Base-by-base conservation (phyloP, 2,113 vertebrate genomes). In the Serinus canaria region DNA sequence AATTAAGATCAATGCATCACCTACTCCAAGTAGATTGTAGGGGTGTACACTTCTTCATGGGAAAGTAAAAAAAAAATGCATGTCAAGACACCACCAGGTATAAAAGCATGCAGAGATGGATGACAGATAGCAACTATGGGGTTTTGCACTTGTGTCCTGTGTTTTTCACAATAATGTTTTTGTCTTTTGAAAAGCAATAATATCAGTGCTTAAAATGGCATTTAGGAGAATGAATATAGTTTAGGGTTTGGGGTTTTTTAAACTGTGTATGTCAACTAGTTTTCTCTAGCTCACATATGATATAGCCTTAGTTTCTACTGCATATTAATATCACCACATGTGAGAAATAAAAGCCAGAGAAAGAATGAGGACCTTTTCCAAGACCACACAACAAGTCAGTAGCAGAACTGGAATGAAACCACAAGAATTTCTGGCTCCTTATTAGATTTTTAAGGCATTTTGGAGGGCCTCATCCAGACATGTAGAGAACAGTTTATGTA, bases 381-480 rank as follows among this genome's bases (percentile, higher is more conserved):
- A 89, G 96, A 95, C 96, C 96, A 96, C 96, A 96, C 95, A 96
- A 83, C 75, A 81, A 90, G 86, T 90, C 80, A 81, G 96, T 95
- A 94, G 96, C 92, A 94, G 95, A 93, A 93, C 52, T 81, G 56
- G 56, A 94, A 94, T 83, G 73, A 96, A 94, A 95, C 94, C 95
- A 94, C 96, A 97, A 95, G 91, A 96, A 97, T 96, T 96, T 18
- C 73, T 93, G 94, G 56, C 91, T 96, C n/a, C 35, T 94, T 86
- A 64, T 56, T 93, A 78, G 47, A 83, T 87, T 97, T 90, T 92
- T 68, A 93, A 95, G 83, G 83, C 92, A 72, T 93, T 96, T 95
- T 93, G 41, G 47, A 96, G 89, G 83, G 56, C 91, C 72, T 88
- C 72, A 77, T 90, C 67, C 46, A 52, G 87, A 87, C 53, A 15